Evolutionary conservation across 2,888 invertebrate genomes (phyloP).

Genomic region (Cryptocheilus praepositus): DNA sequence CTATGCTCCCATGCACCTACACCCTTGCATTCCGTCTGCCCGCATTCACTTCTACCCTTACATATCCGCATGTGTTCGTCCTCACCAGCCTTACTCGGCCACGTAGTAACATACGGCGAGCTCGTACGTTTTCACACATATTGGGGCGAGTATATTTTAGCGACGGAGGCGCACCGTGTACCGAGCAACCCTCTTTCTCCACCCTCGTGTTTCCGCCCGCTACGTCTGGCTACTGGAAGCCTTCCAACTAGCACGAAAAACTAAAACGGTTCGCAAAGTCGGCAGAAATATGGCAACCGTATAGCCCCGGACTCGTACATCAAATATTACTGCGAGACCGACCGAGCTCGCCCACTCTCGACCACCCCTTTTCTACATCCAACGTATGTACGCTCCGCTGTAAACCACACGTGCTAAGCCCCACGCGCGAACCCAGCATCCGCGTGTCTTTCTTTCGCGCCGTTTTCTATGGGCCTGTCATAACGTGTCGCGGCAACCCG

Average conservation of each 20-base stretch:
- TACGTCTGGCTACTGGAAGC: constrained; percentile 59
- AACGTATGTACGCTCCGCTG: too few species aligned
- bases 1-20: neutral
- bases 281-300: constrained; percentile 69
- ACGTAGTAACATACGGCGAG: constrained; percentile 47
- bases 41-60: too few species aligned
- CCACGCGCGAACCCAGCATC: too few species aligned
- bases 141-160: constrained; percentile 63
- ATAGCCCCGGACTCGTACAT: constrained; percentile 63
- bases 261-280: constrained; percentile 67
- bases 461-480: too few species aligned
- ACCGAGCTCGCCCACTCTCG: neutral
- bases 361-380: too few species aligned
- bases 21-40: neutral
- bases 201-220: neutral
- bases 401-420: too few species aligned
- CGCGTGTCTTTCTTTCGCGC: too few species aligned
- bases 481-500: too few species aligned
- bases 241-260: constrained; percentile 69
- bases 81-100: neutral
- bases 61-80: too few species aligned
- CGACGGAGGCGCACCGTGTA: constrained; percentile 23
- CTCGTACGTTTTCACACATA: constrained; percentile 65
- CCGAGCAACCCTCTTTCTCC: constrained; percentile 24
- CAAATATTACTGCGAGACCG: constrained; percentile 63